Evolutionary conservation across 2,797 vertebrate genomes (phyloP).

Genomic region (Xiphorhynchus erythropygius): DNA sequence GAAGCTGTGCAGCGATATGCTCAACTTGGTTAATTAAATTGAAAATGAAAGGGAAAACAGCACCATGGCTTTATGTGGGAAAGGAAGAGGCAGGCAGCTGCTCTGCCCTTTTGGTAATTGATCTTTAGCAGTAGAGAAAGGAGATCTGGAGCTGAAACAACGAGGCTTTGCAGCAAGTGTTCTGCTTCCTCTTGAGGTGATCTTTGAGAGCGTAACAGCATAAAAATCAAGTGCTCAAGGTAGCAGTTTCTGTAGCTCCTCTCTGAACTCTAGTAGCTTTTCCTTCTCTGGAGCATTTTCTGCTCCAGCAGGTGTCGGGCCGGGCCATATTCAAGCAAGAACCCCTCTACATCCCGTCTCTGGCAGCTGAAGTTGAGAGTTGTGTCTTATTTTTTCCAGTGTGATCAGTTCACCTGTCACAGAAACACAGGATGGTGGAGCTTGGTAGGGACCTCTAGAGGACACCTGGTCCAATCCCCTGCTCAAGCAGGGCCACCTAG

Average conservation of each 20-base stretch:
- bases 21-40: constrained; percentile 1
- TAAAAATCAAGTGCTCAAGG: neutral
- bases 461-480: neutral
- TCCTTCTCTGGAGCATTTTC: neutral
- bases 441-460: neutral
- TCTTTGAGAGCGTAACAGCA: fast-evolving
- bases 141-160: neutral
- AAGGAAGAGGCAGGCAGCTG: neutral
- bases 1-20: fast-evolving
- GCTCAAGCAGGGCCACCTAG: neutral
- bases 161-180: neutral
- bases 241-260: neutral
- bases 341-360: fast-evolving
- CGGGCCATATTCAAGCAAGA: neutral
- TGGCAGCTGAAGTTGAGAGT: neutral
- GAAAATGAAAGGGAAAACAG: neutral
- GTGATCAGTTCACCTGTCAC: neutral
- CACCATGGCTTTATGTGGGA: neutral
- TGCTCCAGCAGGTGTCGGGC: fast-evolving
- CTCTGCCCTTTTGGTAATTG: neutral
- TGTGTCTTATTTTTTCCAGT: neutral
- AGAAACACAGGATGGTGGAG: neutral
- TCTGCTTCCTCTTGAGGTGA: neutral
- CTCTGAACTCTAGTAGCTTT: neutral
- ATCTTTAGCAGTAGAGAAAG: neutral